These are phyloP conservation scores for Prorops nasuta DNA, from an alignment of 1,140 invertebrate species.

Conservation along the genomic window DNA sequence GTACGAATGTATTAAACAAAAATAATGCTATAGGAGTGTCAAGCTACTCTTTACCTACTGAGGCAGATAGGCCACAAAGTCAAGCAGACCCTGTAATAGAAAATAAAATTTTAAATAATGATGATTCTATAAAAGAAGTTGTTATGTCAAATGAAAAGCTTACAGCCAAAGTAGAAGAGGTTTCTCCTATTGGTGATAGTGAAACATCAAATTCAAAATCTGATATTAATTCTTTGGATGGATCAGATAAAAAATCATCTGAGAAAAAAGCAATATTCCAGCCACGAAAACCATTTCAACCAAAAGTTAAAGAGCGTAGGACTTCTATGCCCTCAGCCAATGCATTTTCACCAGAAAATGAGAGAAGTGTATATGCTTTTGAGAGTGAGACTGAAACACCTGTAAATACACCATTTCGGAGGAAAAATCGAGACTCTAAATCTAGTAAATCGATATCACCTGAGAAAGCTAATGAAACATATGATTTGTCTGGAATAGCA, in stretches of 20 bases:
- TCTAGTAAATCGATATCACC: neutral
- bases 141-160: constrained; percentile 25
- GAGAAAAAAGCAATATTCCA: neutral
- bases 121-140: constrained; percentile 28
- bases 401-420: constrained; percentile 60
- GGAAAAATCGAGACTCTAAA: constrained; percentile 41
- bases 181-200: constrained; percentile 27
- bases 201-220: constrained; percentile 30
- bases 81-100: no score
- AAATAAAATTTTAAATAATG: constrained; percentile 28
- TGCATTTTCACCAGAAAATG: constrained; percentile 69
- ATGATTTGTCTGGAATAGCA: neutral
- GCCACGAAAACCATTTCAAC: constrained; percentile 56
- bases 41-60: neutral
- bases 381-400: constrained; percentile 61
- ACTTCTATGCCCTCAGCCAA: constrained; percentile 53
- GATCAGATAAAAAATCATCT: constrained; percentile 23
- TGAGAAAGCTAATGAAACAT: neutral
- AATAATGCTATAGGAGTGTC: constrained; percentile 3
- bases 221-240: neutral
- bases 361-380: constrained; percentile 72
- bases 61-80: no score
- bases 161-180: constrained; percentile 23
- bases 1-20: constrained; percentile 4
- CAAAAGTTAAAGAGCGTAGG: constrained; percentile 57